phyloP scores from a whole-genome alignment of 2,888 invertebrate genomes.

The Lasioglossum marginatum region DNA sequence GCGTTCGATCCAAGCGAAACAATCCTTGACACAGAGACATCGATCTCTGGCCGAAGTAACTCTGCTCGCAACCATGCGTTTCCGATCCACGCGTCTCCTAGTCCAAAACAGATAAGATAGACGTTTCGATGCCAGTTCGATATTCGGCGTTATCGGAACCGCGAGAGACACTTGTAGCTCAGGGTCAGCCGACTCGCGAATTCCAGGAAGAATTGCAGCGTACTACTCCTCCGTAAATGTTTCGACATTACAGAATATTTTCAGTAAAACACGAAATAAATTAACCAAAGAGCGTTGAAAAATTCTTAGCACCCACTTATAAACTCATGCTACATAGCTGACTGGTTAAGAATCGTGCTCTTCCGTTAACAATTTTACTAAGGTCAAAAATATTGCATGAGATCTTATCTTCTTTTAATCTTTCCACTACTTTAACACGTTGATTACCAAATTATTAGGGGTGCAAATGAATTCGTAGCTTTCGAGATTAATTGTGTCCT shows the following conservation, averaged over 20 bases:
- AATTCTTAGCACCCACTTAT: neutral
- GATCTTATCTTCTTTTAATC: neutral
- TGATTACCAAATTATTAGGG: neutral
- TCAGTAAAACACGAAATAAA: neutral
- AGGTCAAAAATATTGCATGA: neutral
- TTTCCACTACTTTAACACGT: neutral
- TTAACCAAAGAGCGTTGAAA: neutral
- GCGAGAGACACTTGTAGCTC: neutral
- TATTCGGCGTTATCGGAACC: neutral
- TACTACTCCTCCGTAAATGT: neutral
- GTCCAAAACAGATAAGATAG: neutral
- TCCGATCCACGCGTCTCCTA: neutral
- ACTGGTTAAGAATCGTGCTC: neutral
- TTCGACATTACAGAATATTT: neutral
- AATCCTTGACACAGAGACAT: slow-evolving; percentile 41
- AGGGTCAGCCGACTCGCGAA: neutral
- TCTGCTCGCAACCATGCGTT: neutral
- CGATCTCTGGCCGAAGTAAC: slow-evolving; percentile 18
- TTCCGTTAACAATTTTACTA: neutral
- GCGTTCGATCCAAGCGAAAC: slow-evolving; percentile 1
- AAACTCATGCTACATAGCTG: neutral
- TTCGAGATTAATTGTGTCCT: neutral
- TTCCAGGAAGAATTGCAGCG: neutral
- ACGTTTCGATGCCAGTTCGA: neutral
- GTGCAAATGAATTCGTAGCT: neutral